These are phyloP conservation scores for Drosophila neocordata DNA, from an alignment of 1,140 invertebrate species.

Conservation along the genomic window DNA sequence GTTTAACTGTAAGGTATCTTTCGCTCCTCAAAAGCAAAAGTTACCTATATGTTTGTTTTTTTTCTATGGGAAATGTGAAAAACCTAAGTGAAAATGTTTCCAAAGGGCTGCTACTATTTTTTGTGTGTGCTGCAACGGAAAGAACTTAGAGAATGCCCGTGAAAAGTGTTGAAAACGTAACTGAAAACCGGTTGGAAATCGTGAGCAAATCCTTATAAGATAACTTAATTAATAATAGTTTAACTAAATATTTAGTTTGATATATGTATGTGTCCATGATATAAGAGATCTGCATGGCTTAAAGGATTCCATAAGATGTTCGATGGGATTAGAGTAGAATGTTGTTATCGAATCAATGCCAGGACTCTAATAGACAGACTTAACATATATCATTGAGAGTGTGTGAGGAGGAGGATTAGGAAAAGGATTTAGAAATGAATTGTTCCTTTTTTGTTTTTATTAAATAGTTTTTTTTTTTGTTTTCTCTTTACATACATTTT, in stretches of 20 bases:
- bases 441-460: constrained; percentile 31
- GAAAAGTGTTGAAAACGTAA: constrained; percentile 38
- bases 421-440: neutral
- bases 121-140: constrained; percentile 50
- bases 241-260: neutral
- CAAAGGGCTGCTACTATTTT: constrained; percentile 1
- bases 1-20: neutral
- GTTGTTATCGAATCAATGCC: no score
- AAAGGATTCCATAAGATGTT: no score
- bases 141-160: constrained; percentile 39
- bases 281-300: no score
- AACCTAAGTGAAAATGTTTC: constrained; percentile 7
- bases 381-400: neutral
- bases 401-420: neutral
- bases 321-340: no score
- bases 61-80: neutral
- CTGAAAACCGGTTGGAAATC: constrained; percentile 43
- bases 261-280: no score
- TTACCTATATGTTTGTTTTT: neutral
- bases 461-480: constrained; percentile 30
- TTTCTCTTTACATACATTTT: constrained; percentile 66
- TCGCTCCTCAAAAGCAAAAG: no score
- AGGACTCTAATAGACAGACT: no score
- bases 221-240: constrained; percentile 10
- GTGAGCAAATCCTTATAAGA: constrained; percentile 38